These are phyloP conservation scores for Micrasema minimum DNA, from an alignment of 1,140 invertebrate species.

Conservation along the genomic window DNA sequence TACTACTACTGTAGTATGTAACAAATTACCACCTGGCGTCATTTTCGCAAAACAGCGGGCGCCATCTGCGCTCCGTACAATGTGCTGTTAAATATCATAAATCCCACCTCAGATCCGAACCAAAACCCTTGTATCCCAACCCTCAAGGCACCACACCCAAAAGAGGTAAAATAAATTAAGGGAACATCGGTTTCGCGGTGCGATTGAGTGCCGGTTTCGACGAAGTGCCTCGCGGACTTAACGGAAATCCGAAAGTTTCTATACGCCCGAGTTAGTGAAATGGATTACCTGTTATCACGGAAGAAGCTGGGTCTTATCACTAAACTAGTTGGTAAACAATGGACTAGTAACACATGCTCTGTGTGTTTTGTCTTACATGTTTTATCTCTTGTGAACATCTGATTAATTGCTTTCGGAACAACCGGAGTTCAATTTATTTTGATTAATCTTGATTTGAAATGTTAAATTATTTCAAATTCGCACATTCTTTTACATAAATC, in stretches of 20 bases:
- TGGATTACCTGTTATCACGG: conserved; percentile 41
- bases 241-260: conserved; percentile 1
- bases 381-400: conserved; percentile 16
- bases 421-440: conserved; percentile 33
- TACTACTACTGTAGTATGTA: neutral
- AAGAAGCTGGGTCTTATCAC: conserved; percentile 37
- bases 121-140: neutral
- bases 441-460: conserved; percentile 21
- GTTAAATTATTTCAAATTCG: conserved; percentile 10
- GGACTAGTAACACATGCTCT: conserved; percentile 26
- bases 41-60: conserved; percentile 19
- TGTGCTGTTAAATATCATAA: conserved; percentile 16
- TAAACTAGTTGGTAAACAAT: conserved; percentile 43
- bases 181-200: too few relatives aligned
- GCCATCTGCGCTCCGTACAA: conserved; percentile 17
- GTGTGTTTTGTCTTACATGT: conserved; percentile 12
- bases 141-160: neutral
- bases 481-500: neutral
- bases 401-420: conserved; percentile 24
- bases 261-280: conserved; percentile 29
- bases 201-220: neutral
- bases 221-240: neutral
- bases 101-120: conserved; percentile 5
- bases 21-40: conserved; percentile 14
- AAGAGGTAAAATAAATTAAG: neutral